These are phyloP conservation scores for Carcharodon carcharias DNA, from an alignment of 2,797 vertebrate species.

Conservation along the genomic window DNA sequence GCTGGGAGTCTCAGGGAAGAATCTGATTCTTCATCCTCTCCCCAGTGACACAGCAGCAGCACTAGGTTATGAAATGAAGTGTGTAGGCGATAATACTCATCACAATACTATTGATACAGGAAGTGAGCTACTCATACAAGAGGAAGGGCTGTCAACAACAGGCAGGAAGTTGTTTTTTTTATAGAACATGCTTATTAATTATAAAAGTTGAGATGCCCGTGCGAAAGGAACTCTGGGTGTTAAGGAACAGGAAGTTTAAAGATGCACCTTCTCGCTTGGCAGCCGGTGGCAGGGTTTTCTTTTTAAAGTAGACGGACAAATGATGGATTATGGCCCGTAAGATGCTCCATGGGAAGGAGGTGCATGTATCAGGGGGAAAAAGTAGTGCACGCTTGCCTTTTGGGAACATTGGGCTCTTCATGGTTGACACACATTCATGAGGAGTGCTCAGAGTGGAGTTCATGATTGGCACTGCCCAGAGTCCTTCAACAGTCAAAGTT, in stretches of 20 bases:
- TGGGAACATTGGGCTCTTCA: background rate
- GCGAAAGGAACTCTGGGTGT: background rate
- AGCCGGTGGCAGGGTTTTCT: background rate
- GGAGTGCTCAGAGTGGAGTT: too few species aligned
- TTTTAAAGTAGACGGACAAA: background rate
- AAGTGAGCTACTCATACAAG: background rate
- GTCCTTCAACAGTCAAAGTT: too few species aligned
- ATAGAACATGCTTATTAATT: background rate
- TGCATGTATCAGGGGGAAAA: background rate
- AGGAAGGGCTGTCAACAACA: background rate
- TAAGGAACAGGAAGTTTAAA: background rate
- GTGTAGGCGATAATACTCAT: background rate
- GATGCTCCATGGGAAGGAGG: background rate
- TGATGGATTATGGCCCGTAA: background rate
- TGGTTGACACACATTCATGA: background rate
- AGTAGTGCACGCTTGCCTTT: background rate
- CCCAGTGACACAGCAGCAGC: background rate
- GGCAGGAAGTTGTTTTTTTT: background rate
- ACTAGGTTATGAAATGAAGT: too few species aligned
- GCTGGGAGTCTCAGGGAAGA: background rate
- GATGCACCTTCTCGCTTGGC: background rate
- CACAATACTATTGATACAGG: background rate
- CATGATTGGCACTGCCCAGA: too few species aligned
- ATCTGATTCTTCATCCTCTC: background rate
- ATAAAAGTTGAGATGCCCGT: background rate